Conservation (phyloP, 1,140 invertebrate species). For the Bombus turneri region DNA sequence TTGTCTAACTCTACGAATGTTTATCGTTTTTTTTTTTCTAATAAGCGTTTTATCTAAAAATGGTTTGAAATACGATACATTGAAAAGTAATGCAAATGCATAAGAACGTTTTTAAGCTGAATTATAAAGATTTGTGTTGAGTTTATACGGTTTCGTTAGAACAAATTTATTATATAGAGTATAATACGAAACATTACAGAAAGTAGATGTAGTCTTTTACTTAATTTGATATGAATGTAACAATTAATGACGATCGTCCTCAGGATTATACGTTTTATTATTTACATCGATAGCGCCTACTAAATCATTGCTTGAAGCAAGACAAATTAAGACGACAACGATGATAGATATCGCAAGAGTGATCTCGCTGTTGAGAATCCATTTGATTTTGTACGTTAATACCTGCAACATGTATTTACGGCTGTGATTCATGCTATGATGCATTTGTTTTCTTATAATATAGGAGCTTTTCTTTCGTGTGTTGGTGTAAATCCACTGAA, state of each 20-base stretch:
- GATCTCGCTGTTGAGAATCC: not conserved
- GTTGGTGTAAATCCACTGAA: not conserved
- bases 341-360: not conserved
- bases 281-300: not conserved
- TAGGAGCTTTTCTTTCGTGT: not conserved
- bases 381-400: not conserved
- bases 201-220: not conserved
- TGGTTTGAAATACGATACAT: not conserved
- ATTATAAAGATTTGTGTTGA: not conserved
- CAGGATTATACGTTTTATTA: not conserved
- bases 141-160: not conserved
- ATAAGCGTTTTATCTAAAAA: not conserved
- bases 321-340: not conserved
- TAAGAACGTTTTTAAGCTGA: not conserved
- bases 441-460: not conserved
- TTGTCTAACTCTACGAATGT: not conserved
- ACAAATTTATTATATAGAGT: not conserved
- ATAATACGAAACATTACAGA: not conserved
- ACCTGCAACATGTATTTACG: constrained; percentile 11
- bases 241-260: not conserved
- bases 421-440: not conserved
- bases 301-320: not conserved
- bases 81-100: not conserved
- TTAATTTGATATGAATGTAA: not conserved
- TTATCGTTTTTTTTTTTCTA: not conserved